Evolutionary conservation across 1,140 invertebrate species (phyloP).

Genomic region (Kradibia gibbosae): DNA sequence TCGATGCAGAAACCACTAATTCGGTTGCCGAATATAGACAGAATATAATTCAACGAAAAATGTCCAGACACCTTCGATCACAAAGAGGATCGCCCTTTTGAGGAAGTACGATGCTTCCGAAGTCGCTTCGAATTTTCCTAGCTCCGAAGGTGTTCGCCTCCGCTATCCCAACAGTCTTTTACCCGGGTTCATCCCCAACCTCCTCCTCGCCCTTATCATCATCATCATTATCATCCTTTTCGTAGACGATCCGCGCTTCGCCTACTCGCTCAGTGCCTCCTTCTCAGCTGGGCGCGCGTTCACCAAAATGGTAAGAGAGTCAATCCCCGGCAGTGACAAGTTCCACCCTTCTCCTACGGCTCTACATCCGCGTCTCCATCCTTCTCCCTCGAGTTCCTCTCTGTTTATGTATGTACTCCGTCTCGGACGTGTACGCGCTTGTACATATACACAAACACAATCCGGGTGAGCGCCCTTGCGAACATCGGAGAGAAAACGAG

Average conservation of each 20-base stretch:
- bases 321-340: constrained; percentile 56
- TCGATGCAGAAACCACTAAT: background rate
- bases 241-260: background rate
- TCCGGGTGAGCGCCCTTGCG: background rate
- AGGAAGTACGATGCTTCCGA: constrained; percentile 38
- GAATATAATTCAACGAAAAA: background rate
- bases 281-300: constrained; percentile 55
- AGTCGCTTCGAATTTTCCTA: constrained; percentile 40
- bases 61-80: constrained; percentile 8
- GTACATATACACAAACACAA: background rate
- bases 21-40: background rate
- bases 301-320: constrained; percentile 68
- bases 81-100: constrained; percentile 14
- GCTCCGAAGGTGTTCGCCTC: background rate
- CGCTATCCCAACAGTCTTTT: no score
- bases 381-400: constrained; percentile 9
- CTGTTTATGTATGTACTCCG: constrained; percentile 2
- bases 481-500: background rate
- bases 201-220: no score
- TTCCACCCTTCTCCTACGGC: constrained; percentile 51
- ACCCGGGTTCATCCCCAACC: no score
- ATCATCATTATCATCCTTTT: no score
- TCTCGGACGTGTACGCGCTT: background rate
- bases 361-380: constrained; percentile 43
- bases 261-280: constrained; percentile 18